Evolutionary conservation across 2,888 invertebrate species (phyloP).

Genomic region (Clistopyga incitator): DNA sequence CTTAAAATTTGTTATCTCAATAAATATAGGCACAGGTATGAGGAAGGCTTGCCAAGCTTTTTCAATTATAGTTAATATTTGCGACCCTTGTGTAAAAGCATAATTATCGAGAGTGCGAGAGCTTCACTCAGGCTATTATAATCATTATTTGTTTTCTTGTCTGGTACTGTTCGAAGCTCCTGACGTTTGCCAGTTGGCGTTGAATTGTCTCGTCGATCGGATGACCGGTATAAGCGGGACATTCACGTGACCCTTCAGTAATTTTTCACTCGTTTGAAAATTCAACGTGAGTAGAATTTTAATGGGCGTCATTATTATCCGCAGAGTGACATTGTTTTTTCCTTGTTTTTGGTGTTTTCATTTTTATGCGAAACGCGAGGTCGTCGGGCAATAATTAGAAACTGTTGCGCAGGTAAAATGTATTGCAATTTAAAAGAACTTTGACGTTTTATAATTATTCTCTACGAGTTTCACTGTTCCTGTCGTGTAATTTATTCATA

Average conservation of each 20-base stretch:
- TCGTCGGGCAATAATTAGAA: neutral
- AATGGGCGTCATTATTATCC: neutral
- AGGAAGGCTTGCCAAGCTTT: neutral
- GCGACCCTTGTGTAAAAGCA: neutral
- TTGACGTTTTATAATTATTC: neutral
- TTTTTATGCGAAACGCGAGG: neutral
- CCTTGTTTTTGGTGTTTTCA: neutral
- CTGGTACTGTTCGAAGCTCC: neutral
- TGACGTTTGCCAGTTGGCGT: constrained; percentile 13
- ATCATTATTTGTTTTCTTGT: constrained; percentile 5
- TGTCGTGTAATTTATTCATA: constrained; percentile 4
- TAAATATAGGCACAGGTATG: neutral
- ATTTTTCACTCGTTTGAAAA: neutral
- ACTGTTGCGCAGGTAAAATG: neutral
- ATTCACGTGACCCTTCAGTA: neutral
- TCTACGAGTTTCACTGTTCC: neutral
- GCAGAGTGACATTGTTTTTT: neutral
- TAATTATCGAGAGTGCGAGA: constrained; percentile 14
- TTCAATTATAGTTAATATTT: neutral
- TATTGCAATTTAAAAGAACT: neutral
- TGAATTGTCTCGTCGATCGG: neutral
- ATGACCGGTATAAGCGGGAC: neutral
- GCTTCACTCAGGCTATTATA: constrained; percentile 3
- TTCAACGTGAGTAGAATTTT: neutral
- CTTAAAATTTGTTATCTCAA: neutral